phyloP scores from a whole-genome alignment of 2,888 invertebrate species.

The Tetragnatha montana region DNA sequence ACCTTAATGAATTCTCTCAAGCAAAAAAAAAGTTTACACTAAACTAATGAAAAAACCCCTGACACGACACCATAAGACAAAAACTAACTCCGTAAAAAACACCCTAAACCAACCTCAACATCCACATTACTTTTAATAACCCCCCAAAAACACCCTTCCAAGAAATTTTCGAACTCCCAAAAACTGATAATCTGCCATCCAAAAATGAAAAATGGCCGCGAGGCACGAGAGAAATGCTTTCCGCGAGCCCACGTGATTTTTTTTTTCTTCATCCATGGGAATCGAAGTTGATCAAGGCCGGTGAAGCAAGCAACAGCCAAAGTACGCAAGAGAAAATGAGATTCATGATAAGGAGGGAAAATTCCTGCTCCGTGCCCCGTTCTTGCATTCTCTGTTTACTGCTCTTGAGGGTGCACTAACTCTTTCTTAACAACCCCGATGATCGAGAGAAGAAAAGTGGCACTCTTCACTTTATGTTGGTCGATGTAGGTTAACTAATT shows the following conservation, averaged over 20 bases:
- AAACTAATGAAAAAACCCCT: too few relatives aligned
- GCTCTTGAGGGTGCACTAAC: not conserved
- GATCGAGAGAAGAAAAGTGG: not conserved
- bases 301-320: not conserved
- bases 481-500: too few relatives aligned
- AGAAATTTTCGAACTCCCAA: not conserved
- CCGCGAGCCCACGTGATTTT: not conserved
- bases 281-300: not conserved
- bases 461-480: too few relatives aligned
- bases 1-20: too few relatives aligned
- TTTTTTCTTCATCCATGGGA: not conserved
- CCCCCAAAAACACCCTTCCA: not conserved
- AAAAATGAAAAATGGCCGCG: not conserved
- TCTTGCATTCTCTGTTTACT: not conserved
- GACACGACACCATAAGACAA: too few relatives aligned
- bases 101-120: not conserved
- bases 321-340: not conserved
- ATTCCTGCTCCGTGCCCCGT: not conserved
- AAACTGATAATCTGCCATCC: not conserved
- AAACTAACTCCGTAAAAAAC: not conserved
- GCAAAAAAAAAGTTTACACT: too few relatives aligned
- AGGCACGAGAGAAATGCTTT: not conserved
- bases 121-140: not conserved
- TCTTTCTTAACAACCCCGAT: not conserved
- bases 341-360: not conserved